Conservation (phyloP, 1,140 invertebrate genomes). For the Leptopilina clavipes region DNA sequence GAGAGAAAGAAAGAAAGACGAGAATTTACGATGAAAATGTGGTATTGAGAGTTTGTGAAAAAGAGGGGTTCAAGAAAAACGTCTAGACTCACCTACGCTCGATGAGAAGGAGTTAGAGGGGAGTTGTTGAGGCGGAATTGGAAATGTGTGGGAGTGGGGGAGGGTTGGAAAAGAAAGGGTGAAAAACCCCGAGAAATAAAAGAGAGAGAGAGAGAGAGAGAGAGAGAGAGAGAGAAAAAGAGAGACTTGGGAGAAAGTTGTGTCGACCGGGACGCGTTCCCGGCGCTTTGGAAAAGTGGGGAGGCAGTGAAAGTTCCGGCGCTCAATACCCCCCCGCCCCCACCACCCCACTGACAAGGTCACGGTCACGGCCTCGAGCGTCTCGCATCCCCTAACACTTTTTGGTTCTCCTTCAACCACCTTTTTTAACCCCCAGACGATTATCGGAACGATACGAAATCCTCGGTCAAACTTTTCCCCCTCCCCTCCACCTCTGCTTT, state of each 20-base stretch:
- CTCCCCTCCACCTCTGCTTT: neutral
- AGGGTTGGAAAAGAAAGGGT: neutral
- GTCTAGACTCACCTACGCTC: constrained; percentile 32
- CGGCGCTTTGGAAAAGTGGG: neutral
- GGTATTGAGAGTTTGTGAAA: constrained; percentile 2
- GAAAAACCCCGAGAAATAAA: constrained; percentile 1
- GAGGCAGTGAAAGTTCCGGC: constrained; percentile 24
- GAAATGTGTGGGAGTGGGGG: too few species aligned
- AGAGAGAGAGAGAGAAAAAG: neutral
- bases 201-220: neutral
- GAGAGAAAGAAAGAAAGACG: neutral
- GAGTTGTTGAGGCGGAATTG: neutral
- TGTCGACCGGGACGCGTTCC: neutral
- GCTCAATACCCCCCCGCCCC: constrained; percentile 16
- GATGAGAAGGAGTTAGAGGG: too few species aligned
- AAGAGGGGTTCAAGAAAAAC: neutral
- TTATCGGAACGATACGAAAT: constrained; percentile 17
- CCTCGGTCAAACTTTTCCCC: constrained; percentile 2
- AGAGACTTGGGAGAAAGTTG: neutral
- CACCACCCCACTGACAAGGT: constrained; percentile 18
- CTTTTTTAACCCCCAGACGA: neutral
- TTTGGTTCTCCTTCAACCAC: neutral
- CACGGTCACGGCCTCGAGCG: constrained; percentile 28
- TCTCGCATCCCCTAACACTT: neutral
- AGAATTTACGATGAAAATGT: neutral